Evolutionary conservation across 1,140 invertebrate genomes (phyloP).

Genomic region (Thaumetopoea pityocampa): DNA sequence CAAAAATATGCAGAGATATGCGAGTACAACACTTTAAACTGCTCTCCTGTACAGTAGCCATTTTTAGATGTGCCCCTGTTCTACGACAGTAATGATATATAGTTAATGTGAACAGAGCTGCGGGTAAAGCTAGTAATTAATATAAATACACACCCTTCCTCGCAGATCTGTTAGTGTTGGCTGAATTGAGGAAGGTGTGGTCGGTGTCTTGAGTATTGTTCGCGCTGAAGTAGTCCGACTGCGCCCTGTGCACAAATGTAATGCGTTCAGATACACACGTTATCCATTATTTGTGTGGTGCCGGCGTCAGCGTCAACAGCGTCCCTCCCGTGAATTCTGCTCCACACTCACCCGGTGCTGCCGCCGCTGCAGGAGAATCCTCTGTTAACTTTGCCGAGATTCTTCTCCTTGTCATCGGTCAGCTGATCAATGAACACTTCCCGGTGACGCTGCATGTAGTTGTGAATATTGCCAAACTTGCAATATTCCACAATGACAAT

Average conservation of each 20-base stretch:
- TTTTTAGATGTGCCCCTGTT: too few relatives aligned
- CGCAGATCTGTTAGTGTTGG: conserved; percentile 52
- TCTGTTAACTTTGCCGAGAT: conserved; percentile 77
- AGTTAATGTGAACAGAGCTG: too few relatives aligned
- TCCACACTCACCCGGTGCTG: conserved; percentile 69
- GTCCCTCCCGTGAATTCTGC: too few relatives aligned
- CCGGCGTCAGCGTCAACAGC: too few relatives aligned
- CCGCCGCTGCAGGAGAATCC: conserved; percentile 72
- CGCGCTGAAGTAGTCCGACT: conserved; percentile 56
- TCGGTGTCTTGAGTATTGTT: conserved; percentile 61
- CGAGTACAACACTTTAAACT: too few relatives aligned
- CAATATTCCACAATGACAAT: conserved; percentile 96
- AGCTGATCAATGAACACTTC: conserved; percentile 89
- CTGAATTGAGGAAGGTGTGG: conserved; percentile 55
- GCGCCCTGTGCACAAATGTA: conserved; percentile 43
- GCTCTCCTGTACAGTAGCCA: too few relatives aligned
- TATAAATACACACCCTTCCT: conserved; percentile 60
- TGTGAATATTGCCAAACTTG: conserved; percentile 91
- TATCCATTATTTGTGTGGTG: too few relatives aligned
- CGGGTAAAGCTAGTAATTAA: too few relatives aligned
- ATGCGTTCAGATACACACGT: not conserved
- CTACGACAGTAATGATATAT: too few relatives aligned
- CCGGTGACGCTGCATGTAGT: conserved; percentile 88
- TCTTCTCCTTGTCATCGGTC: conserved; percentile 81
- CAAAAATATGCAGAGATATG: too few relatives aligned